Evolutionary conservation across 2,888 invertebrate species (phyloP).

Genomic region (Nemurella pictetii): DNA sequence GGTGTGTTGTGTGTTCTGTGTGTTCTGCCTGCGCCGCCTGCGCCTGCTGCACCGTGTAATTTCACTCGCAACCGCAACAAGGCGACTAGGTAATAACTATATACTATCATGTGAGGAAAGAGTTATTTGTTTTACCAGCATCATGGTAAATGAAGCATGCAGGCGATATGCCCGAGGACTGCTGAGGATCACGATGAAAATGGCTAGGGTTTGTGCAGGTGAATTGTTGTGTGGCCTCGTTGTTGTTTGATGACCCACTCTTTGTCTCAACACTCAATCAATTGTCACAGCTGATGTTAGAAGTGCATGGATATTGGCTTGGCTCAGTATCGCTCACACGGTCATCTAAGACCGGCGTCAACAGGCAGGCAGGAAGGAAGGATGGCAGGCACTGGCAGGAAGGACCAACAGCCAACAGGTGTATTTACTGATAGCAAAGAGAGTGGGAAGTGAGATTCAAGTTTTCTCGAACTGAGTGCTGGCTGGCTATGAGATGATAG

Average conservation of each 20-base stretch:
- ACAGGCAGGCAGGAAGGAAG: background rate
- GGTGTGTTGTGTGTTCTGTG: background rate
- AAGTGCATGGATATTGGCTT: background rate
- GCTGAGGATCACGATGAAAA: background rate
- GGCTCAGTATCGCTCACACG: background rate
- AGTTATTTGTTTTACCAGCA: background rate
- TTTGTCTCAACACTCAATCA: background rate
- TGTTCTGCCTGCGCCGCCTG: too few relatives aligned
- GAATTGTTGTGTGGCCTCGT: background rate
- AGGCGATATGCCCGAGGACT: background rate
- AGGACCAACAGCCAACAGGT: conserved; percentile 7
- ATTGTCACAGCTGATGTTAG: background rate
- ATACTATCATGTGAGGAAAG: background rate
- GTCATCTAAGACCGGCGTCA: background rate
- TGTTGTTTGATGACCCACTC: conserved; percentile 12
- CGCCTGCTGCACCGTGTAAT: background rate
- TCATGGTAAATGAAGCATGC: background rate
- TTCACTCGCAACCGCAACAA: background rate
- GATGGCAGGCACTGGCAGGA: too few relatives aligned
- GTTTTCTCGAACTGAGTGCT: background rate
- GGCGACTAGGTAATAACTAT: background rate
- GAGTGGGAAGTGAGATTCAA: conserved; percentile 24
- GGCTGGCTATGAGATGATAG: background rate
- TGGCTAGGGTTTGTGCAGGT: conserved; percentile 2
- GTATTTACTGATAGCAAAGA: conserved; percentile 9